phyloP scores from a whole-genome alignment of 2,888 invertebrate genomes.

The Nycteola revayana region DNA sequence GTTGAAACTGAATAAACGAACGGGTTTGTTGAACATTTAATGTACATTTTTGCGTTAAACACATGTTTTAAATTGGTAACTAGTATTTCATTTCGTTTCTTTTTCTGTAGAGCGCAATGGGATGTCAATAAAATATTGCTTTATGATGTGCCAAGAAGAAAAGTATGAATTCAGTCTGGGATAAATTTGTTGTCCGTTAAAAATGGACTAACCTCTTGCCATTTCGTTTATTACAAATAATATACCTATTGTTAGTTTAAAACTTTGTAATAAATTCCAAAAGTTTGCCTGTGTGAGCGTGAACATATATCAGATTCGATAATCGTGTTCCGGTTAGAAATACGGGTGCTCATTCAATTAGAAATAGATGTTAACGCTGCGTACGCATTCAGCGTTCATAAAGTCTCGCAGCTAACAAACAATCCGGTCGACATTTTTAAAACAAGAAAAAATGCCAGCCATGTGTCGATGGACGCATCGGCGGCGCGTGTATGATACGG shows the following conservation, averaged over 20 bases:
- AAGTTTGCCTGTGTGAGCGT: no score
- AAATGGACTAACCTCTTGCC: no score
- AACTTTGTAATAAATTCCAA: no score
- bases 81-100: neutral
- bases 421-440: conserved; percentile 45
- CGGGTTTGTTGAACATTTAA: conserved; percentile 3
- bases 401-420: conserved; percentile 56
- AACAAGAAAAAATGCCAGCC: conserved; percentile 51
- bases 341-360: conserved; percentile 1
- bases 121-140: no score
- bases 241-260: no score
- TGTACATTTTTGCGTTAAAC: conserved; percentile 1
- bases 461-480: conserved; percentile 73
- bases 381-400: conserved; percentile 33
- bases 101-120: no score
- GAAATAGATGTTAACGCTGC: conserved; percentile 12
- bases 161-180: no score
- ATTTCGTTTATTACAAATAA: no score
- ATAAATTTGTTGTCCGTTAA: no score
- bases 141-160: no score
- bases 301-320: no score
- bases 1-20: conserved; percentile 5
- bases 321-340: neutral
- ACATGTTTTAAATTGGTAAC: neutral
- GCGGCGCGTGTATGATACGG: conserved; percentile 63